Conservation (phyloP, 1,140 invertebrate genomes). For the Drosophila tani region DNA sequence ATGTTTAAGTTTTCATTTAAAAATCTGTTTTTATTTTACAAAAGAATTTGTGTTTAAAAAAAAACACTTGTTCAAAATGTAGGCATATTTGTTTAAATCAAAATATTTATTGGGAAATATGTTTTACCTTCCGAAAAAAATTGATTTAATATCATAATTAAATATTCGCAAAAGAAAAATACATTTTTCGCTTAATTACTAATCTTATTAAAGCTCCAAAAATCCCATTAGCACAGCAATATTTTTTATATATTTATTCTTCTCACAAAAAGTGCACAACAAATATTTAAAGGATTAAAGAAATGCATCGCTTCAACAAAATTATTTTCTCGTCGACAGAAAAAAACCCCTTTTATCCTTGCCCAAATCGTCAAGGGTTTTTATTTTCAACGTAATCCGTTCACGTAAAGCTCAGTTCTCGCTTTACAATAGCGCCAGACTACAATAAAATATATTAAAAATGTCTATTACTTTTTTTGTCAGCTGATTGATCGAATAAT, state of each 20-base stretch:
- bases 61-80: too few relatives aligned
- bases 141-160: not conserved
- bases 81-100: too few relatives aligned
- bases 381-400: conserved; percentile 9
- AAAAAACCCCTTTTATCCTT: not conserved
- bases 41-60: too few relatives aligned
- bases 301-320: conserved; percentile 4
- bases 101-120: too few relatives aligned
- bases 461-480: not conserved
- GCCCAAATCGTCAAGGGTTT: conserved; percentile 6
- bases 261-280: not conserved
- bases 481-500: conserved; percentile 22
- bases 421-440: conserved; percentile 6
- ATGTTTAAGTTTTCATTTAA: too few relatives aligned
- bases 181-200: too few relatives aligned
- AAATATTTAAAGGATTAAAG: conserved; percentile 9
- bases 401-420: conserved; percentile 1
- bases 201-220: not conserved
- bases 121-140: not conserved
- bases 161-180: not conserved
- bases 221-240: not conserved
- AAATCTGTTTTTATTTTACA: too few relatives aligned
- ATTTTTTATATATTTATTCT: not conserved
- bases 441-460: conserved; percentile 6
- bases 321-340: not conserved